Evolutionary conservation across 1,140 invertebrate species (phyloP).

Genomic region (Bombus picipes): DNA sequence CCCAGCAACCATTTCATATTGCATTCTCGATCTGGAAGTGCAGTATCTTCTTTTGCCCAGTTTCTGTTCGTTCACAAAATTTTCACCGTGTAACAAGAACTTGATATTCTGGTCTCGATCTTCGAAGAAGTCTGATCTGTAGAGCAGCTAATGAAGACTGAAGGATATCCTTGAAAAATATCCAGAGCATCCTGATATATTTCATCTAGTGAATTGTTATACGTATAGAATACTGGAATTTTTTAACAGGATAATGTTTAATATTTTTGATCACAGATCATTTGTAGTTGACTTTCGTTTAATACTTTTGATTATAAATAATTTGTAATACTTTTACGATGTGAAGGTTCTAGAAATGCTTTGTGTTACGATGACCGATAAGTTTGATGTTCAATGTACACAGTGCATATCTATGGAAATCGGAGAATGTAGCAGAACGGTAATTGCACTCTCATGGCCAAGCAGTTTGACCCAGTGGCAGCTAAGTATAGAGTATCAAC

Average conservation of each 20-base stretch:
- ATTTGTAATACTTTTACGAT: not conserved
- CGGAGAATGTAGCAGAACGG: conserved; percentile 13
- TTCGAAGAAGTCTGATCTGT: not conserved
- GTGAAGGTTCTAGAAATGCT: not conserved
- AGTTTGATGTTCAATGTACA: conserved; percentile 1
- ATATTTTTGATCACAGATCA: not conserved
- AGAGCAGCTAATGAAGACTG: not conserved
- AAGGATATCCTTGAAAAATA: not conserved
- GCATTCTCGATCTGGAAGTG: not conserved
- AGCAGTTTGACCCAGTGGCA: conserved; percentile 11
- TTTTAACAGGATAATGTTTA: not conserved
- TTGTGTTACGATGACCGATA: not conserved
- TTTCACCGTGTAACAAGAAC: not conserved
- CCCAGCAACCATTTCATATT: not conserved
- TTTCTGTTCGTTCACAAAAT: conserved; percentile 8
- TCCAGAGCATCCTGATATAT: not conserved
- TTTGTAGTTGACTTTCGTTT: not conserved
- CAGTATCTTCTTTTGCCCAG: not conserved
- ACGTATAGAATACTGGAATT: not conserved
- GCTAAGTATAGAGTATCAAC: conserved; percentile 11
- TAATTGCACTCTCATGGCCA: conserved; percentile 19
- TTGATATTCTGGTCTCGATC: not conserved
- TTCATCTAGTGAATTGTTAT: not conserved
- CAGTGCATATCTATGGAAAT: conserved; percentile 4
- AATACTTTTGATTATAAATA: not conserved